Percentiles rank a stretch among this genome's conserved stretches.
Conservation (phyloP, 2,113 vertebrate species). For the Oreochromis tanganicae region DNA sequence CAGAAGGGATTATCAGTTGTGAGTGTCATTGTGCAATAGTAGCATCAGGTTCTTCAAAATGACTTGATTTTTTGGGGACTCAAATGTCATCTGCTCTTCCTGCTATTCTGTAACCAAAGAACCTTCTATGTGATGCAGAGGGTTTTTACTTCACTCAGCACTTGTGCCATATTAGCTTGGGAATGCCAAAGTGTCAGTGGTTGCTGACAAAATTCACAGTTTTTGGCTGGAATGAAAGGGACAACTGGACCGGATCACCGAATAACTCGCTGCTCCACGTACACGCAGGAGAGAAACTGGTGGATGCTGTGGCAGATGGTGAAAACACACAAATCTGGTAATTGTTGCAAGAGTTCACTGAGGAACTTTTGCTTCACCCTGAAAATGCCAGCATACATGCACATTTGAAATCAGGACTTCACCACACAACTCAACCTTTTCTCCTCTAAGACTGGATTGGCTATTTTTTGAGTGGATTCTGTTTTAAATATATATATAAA, state of each 20-base stretch:
- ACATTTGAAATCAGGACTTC: constrained; percentile 15
- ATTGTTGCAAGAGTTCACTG: neutral
- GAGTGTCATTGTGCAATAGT: constrained; percentile 68
- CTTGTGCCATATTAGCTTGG: constrained; percentile 13
- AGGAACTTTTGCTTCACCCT: neutral
- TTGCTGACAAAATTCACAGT: neutral
- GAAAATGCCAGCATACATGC: neutral
- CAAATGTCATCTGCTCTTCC: neutral
- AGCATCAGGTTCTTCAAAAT: constrained; percentile 11
- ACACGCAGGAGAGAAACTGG: neutral
- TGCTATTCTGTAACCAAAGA: constrained; percentile 19
- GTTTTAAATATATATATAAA: constrained; percentile 71
- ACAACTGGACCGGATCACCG: constrained; percentile 25
- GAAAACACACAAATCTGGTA: neutral
- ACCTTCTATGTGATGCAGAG: constrained; percentile 34
- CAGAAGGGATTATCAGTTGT: constrained; percentile 36
- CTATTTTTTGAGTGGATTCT: constrained; percentile 60
- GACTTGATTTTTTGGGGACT: constrained; percentile 27
- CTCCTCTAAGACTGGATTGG: constrained; percentile 46
- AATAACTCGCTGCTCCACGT: neutral
- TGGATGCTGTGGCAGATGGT: neutral
- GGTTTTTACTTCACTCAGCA: constrained; percentile 9
- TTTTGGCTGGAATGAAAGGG: constrained; percentile 16
- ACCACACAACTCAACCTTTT: neutral
- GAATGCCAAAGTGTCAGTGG: neutral